These are phyloP conservation scores for Dysmachus trigonus DNA, from an alignment of 2,888 invertebrate species.

Conservation along the genomic window DNA sequence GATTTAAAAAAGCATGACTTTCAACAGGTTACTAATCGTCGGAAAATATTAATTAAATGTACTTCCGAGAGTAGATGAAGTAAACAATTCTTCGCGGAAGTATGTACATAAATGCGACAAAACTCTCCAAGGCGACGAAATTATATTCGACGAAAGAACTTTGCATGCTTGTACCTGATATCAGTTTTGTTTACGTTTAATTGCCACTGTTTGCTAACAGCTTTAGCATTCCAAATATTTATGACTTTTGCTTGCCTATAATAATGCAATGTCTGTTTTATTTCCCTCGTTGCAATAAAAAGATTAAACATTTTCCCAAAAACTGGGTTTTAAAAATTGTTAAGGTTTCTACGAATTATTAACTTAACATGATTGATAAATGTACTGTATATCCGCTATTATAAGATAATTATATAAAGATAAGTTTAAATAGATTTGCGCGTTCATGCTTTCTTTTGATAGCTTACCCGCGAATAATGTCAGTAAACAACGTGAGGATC, in stretches of 20 bases:
- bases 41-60: not conserved
- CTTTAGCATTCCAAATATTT: not conserved
- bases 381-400: not conserved
- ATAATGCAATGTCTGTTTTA: not conserved
- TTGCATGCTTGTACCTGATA: not conserved
- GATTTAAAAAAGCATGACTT: not conserved
- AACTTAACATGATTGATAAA: no score
- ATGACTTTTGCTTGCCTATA: not conserved
- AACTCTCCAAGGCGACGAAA: not conserved
- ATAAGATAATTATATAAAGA: not conserved
- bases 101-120: not conserved
- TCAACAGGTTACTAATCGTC: not conserved
- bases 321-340: not conserved
- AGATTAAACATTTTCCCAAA: not conserved
- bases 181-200: not conserved
- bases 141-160: not conserved
- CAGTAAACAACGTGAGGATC: no score
- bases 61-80: not conserved
- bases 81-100: not conserved
- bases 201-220: not conserved
- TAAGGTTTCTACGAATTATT: not conserved
- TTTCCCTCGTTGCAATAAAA: not conserved
- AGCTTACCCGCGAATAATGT: no score
- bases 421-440: not conserved
- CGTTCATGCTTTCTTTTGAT: not conserved